phyloP scores from a whole-genome alignment of 2,888 invertebrate genomes.

The Malthinus seriepunctatus region DNA sequence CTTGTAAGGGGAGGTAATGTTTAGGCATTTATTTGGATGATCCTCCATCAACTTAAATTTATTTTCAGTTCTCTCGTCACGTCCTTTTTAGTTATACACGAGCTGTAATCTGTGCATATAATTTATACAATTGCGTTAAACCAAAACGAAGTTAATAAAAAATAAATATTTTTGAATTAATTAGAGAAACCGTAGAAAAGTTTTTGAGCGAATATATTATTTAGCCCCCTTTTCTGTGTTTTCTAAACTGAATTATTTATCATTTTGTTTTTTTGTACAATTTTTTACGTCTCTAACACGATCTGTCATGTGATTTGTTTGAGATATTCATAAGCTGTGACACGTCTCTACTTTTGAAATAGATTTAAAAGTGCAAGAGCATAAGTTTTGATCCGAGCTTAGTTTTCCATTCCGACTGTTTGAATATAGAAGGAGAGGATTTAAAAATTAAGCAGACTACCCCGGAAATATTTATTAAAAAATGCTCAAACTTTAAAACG shows the following conservation, averaged over 20 bases:
- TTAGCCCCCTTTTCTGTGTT: too few relatives aligned
- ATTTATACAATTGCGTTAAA: too few relatives aligned
- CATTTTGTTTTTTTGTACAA: too few relatives aligned
- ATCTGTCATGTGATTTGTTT: too few relatives aligned
- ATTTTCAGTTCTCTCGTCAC: too few relatives aligned
- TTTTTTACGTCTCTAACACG: too few relatives aligned
- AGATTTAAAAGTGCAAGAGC: constrained; percentile 24
- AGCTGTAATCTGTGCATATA: too few relatives aligned
- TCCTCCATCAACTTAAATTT: too few relatives aligned
- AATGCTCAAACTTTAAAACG: background rate
- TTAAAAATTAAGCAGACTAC: constrained; percentile 1
- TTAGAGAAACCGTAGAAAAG: background rate
- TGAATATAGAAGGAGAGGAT: constrained; percentile 11
- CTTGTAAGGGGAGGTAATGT: too few relatives aligned
- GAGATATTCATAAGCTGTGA: constrained; percentile 1
- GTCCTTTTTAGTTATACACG: too few relatives aligned
- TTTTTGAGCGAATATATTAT: background rate
- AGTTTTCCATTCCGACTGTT: constrained; percentile 20
- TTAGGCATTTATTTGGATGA: too few relatives aligned
- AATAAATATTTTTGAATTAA: constrained; percentile 1
- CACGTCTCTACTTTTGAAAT: constrained; percentile 12
- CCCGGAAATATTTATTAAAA: background rate
- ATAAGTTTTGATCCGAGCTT: constrained; percentile 16
- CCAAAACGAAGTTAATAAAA: background rate
- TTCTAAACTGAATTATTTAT: too few relatives aligned